Evolutionary conservation across 2,113 vertebrate genomes (phyloP).

Genomic region (Himantopus leucocephalus): DNA sequence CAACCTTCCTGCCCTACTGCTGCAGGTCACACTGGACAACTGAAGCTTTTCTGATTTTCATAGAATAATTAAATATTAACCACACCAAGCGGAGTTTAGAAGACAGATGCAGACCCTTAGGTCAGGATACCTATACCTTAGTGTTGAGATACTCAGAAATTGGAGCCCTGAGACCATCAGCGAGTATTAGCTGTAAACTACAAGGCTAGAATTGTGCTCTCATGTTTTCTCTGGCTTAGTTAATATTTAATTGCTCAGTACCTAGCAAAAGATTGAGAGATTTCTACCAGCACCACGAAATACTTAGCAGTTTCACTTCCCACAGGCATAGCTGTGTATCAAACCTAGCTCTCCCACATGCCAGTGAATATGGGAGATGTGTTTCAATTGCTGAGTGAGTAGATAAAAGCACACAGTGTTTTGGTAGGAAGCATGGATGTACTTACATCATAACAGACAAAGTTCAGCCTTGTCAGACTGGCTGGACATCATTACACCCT

Average conservation of each 20-base stretch:
- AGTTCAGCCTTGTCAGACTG: neutral
- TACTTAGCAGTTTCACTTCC: neutral
- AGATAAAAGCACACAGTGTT: neutral
- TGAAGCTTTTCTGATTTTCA: neutral
- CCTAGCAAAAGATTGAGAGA: neutral
- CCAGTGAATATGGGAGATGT: neutral
- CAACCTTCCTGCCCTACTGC: neutral
- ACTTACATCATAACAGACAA: neutral
- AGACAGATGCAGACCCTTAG: neutral
- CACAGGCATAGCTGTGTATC: neutral
- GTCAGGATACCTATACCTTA: neutral
- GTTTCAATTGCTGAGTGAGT: neutral
- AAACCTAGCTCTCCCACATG: neutral
- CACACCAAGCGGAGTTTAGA: neutral
- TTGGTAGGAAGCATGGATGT: neutral
- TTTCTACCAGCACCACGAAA: neutral
- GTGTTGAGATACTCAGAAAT: neutral
- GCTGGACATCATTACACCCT: neutral
- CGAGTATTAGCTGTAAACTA: neutral
- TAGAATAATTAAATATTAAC: neutral
- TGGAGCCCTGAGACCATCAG: neutral
- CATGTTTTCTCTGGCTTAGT: neutral
- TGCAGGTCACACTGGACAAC: neutral
- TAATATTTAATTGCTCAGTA: neutral
- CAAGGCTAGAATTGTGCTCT: neutral